phyloP scores from a whole-genome alignment of 1,140 invertebrate species.

The Bombus vancouverensis region DNA sequence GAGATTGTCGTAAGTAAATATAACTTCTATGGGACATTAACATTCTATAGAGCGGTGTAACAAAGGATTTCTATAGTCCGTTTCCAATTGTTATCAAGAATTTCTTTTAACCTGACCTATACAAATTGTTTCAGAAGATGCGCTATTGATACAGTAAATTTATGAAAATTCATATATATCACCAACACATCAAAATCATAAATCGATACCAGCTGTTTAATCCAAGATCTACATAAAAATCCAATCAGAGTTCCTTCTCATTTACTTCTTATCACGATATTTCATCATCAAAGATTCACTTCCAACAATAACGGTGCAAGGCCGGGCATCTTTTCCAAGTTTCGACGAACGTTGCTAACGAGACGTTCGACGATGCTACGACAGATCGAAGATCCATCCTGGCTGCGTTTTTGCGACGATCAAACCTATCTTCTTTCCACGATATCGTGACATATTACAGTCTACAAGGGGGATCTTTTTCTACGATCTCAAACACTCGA shows the following conservation, averaged over 20 bases:
- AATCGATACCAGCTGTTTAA: too few species aligned
- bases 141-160: too few species aligned
- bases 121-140: too few species aligned
- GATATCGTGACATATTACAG: slow-evolving; percentile 9
- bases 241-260: neutral
- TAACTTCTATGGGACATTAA: too few species aligned
- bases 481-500: neutral
- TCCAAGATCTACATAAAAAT: too few species aligned
- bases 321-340: neutral
- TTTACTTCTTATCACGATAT: neutral
- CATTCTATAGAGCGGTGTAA: too few species aligned
- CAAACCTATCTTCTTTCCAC: neutral
- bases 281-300: neutral
- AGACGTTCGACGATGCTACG: slow-evolving; percentile 4
- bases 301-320: neutral
- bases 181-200: too few species aligned
- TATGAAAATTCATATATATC: too few species aligned
- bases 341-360: neutral
- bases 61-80: too few species aligned
- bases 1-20: too few species aligned
- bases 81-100: too few species aligned
- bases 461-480: neutral
- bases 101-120: too few species aligned
- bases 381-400: neutral
- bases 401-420: slow-evolving; percentile 5